Percentiles rank a stretch among this genome's conserved stretches.
These are phyloP conservation scores for Tuta absoluta DNA, from an alignment of 2,888 invertebrate genomes.

Conservation along the genomic window DNA sequence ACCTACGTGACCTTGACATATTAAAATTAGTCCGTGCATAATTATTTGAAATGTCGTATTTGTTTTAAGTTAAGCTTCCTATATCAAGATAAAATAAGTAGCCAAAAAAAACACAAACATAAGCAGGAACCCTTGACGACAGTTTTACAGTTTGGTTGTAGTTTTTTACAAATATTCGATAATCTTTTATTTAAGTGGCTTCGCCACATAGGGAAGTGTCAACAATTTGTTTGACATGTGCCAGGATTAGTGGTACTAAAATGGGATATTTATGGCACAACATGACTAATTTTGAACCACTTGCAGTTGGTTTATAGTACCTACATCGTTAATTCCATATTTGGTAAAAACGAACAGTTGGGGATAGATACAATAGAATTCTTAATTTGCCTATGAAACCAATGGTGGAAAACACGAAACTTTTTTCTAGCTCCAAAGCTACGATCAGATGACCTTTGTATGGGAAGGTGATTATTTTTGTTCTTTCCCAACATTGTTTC, in stretches of 20 bases:
- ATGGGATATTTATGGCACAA: conserved; percentile 54
- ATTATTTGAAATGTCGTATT: background rate
- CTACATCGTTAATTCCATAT: background rate
- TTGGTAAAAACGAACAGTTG: background rate
- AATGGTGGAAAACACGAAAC: no score
- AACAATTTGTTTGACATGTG: conserved; percentile 65
- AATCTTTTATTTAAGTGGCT: conserved; percentile 50
- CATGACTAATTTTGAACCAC: conserved; percentile 56
- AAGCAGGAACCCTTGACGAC: background rate
- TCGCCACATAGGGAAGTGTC: conserved; percentile 52
- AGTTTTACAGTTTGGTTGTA: conserved; percentile 5
- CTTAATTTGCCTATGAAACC: no score
- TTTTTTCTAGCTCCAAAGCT: no score
- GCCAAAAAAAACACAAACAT: background rate
- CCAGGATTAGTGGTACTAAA: conserved; percentile 56
- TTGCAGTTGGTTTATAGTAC: conserved; percentile 38
- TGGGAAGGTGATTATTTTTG: no score
- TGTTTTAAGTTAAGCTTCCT: background rate
- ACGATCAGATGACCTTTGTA: no score
- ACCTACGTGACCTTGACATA: background rate
- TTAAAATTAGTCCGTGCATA: background rate
- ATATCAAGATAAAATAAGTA: background rate
- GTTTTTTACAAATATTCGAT: conserved; percentile 33
- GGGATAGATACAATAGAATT: no score
- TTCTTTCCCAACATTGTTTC: no score